phyloP scores from a whole-genome alignment of 1,140 invertebrate species.

The Drosophila jambulina region DNA sequence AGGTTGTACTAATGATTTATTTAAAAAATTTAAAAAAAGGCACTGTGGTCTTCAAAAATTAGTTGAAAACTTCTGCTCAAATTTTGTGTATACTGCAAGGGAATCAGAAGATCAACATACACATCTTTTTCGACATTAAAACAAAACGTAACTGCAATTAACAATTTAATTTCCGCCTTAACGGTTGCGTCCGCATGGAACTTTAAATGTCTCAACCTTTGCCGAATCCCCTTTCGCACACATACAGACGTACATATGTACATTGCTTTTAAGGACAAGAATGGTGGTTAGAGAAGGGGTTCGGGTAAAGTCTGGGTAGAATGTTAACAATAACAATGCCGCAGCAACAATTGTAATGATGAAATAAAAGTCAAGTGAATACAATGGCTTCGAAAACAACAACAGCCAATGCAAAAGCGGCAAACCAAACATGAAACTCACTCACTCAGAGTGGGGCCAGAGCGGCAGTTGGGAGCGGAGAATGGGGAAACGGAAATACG shows the following conservation, averaged over 20 bases:
- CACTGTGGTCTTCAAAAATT: background rate
- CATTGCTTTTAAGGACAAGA: constrained; percentile 47
- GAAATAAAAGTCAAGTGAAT: constrained; percentile 79
- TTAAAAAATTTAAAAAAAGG: too few relatives aligned
- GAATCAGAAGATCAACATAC: background rate
- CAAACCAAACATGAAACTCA: constrained; percentile 59
- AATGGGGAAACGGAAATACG: constrained; percentile 64
- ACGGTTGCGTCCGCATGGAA: background rate
- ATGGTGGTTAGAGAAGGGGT: background rate
- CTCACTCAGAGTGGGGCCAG: constrained; percentile 32
- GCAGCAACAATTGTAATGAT: constrained; percentile 71
- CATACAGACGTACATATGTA: background rate
- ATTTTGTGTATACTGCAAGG: background rate
- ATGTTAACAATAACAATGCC: constrained; percentile 76
- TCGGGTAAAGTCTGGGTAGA: constrained; percentile 46
- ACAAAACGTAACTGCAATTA: constrained; percentile 62
- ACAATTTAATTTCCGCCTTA: constrained; percentile 55
- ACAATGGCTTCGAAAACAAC: constrained; percentile 69
- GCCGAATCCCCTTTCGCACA: constrained; percentile 3
- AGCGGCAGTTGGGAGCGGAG: constrained; percentile 5
- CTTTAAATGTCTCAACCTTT: constrained; percentile 14
- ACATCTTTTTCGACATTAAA: constrained; percentile 17
- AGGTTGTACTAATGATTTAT: too few relatives aligned
- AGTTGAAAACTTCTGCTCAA: background rate
- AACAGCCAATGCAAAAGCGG: constrained; percentile 44